Conservation (phyloP, 2,888 invertebrate genomes). For the Pollenia griseotomentosa region DNA sequence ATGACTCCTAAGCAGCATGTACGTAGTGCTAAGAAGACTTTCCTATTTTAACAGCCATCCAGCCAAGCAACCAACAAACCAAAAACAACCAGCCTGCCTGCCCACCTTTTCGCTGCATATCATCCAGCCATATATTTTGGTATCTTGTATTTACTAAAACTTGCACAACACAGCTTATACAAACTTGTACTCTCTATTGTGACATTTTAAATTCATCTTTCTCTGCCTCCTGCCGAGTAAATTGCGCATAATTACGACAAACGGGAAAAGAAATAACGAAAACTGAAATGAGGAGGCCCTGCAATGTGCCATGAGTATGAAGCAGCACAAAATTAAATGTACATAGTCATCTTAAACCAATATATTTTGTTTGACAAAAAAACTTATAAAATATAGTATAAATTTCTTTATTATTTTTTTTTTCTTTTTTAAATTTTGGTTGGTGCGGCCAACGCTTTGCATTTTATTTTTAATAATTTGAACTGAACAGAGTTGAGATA, state of each 20-base stretch:
- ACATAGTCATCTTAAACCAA: conserved; percentile 33
- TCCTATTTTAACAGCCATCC: conserved; percentile 45
- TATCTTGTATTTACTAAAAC: conserved; percentile 27
- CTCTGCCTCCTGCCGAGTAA: conserved; percentile 74
- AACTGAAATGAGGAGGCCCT: conserved; percentile 61
- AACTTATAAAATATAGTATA: background rate
- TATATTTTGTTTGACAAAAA: conserved; percentile 24
- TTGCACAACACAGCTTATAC: conserved; percentile 16
- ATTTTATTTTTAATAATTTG: background rate
- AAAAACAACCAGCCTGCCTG: conserved; percentile 11
- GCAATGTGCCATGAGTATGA: conserved; percentile 29
- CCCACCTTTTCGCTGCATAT: conserved; percentile 38
- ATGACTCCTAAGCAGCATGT: conserved; percentile 57
- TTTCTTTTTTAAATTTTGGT: background rate
- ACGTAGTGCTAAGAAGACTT: conserved; percentile 56
- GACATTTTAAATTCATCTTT: conserved; percentile 68
- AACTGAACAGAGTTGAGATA: background rate
- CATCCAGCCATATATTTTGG: conserved; percentile 23
- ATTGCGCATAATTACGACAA: conserved; percentile 73
- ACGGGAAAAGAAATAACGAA: conserved; percentile 39
- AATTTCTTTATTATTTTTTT: conserved; percentile 4
- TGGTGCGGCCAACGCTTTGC: conserved; percentile 54
- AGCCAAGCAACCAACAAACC: conserved; percentile 12
- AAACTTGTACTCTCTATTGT: conserved; percentile 49
- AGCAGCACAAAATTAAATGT: conserved; percentile 30